Evolutionary conservation across 2,888 invertebrate genomes (phyloP).

Genomic region (Caenorhabditis uteleia): DNA sequence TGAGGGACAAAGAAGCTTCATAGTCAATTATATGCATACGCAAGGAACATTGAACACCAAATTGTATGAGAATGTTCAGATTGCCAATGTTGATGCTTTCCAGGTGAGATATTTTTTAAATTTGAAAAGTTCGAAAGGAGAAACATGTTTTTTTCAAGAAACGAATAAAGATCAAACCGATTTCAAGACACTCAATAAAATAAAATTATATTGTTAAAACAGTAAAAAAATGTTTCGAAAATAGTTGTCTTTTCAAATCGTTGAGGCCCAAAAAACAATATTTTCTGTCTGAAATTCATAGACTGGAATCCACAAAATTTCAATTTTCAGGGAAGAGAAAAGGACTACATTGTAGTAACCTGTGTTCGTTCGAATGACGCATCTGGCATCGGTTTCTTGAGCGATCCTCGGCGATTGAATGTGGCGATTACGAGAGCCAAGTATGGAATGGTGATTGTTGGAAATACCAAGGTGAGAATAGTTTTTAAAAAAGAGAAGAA

Average conservation of each 20-base stretch:
- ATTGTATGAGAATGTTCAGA: conserved; percentile 92
- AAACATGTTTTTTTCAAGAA: no score
- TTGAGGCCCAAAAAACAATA: neutral
- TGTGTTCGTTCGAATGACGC: conserved; percentile 98
- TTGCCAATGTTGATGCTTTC: conserved; percentile 98
- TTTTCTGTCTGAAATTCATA: neutral
- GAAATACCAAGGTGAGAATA: conserved; percentile 98
- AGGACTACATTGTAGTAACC: conserved; percentile 98
- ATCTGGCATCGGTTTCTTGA: conserved; percentile 97
- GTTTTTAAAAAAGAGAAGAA: no score
- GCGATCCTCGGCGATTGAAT: conserved; percentile 94
- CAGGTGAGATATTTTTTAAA: conserved; percentile 46
- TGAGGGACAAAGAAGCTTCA: conserved; percentile 82
- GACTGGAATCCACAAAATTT: neutral
- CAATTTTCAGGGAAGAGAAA: conserved; percentile 81
- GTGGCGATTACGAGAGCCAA: conserved; percentile 96
- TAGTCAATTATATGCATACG: conserved; percentile 97
- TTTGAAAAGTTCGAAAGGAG: no score
- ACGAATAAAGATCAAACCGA: no score
- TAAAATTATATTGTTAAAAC: neutral
- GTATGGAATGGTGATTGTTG: conserved; percentile 83
- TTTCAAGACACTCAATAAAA: no score
- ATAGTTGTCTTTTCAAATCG: neutral
- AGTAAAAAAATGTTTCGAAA: neutral
- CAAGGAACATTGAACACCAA: conserved; percentile 95